A percentile compares a stretch with the other conserved stretches of the same genome.
These are phyloP conservation scores for Illadopsis cleaveri DNA, from an alignment of 2,113 vertebrate species.

Conservation along the genomic window DNA sequence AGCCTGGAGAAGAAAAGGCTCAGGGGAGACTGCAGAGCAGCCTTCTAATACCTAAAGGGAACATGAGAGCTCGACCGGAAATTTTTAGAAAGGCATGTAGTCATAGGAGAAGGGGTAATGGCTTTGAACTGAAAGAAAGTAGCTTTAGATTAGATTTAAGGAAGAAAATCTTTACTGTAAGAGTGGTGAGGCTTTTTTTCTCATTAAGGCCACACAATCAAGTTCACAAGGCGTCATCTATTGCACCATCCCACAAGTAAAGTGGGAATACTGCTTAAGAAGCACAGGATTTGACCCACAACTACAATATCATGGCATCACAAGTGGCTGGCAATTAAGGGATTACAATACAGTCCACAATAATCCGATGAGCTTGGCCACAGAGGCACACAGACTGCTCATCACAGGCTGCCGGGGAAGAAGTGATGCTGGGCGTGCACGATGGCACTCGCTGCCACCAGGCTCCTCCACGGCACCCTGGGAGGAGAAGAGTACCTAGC, in stretches of 20 bases:
- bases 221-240: fast-evolving
- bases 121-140: neutral
- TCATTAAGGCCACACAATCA: fast-evolving
- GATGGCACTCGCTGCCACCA: fast-evolving
- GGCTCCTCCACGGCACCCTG: neutral
- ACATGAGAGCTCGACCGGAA: neutral
- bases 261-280: neutral
- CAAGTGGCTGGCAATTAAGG: conserved; percentile 55
- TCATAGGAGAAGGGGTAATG: neutral
- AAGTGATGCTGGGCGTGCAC: fast-evolving
- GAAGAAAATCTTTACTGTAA: neutral
- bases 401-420: neutral
- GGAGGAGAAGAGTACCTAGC: neutral
- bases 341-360: conserved; percentile 11
- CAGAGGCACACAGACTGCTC: neutral
- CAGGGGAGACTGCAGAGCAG: neutral
- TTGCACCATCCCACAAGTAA: neutral
- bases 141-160: neutral
- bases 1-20: neutral
- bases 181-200: neutral
- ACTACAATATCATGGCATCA: neutral
- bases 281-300: neutral
- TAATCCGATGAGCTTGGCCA: conserved; percentile 35
- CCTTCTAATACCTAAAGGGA: neutral
- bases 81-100: neutral